Base-by-base conservation (phyloP, 1,140 invertebrate genomes). In the Aethina tumida region DNA sequence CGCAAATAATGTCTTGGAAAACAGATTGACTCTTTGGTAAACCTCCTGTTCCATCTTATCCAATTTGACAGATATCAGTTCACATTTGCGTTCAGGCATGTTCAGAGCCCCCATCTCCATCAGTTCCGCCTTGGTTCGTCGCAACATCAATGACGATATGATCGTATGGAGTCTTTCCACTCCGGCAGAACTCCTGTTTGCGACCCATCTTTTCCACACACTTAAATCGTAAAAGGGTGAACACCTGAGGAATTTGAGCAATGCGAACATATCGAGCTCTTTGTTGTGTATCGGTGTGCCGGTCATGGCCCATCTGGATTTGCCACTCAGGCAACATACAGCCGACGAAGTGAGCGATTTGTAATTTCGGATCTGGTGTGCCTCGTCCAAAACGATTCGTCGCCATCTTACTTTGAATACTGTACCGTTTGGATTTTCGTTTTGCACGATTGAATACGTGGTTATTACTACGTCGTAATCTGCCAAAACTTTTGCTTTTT, bases 231-330 rank as follows among this genome's bases (percentile, higher is more conserved):
- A 80, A 59, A 94, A 93, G 1, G 89, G 89, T n/a, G 78, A 71
- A 58, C 81, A 87, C 10, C 75, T 65, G 1, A 94, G 56, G 62
- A 91, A 95, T 58, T 88, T 87, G 0, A 97, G 58, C 12, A 96
- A 63, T 1, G 90, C 80, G 65, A 81, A 96, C 12, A 96, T 68
- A 65, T 97, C 91, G 22, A 82, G 58, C 54, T 92, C 79, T 59
- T 90, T 84, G 59, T 98, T 97, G 47, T 97, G 93, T 33, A 98
- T 81, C 0, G 93, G 93, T 0, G 94, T 98, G 7, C 94, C 94
- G 5, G 92, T 94, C 1, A 97, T 65, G 0, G 76, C 79, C 91
- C 91, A 97, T 25, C 87, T 72, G 17, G 73, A 69, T 27, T 58
- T 63, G 0, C 68, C 74, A 0, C 50, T 45, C 3, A 97, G 56